These are phyloP conservation scores for Sturnira hondurensis DNA, from an alignment of 2,113 vertebrate genomes.

Conservation along the genomic window DNA sequence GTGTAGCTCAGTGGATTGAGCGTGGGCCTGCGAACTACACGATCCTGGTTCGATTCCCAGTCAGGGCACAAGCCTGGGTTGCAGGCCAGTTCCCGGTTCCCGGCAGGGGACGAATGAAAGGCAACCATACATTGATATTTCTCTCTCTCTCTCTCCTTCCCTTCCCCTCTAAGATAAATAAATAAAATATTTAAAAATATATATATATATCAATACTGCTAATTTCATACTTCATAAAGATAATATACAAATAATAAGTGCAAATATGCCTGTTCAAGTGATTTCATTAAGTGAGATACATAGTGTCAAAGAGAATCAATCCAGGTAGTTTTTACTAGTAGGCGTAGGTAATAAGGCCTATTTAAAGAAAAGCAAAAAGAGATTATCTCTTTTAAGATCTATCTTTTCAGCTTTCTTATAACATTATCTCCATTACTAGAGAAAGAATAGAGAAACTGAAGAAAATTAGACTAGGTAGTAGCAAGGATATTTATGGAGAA, in stretches of 20 bases:
- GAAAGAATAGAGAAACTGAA: background rate
- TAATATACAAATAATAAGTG: background rate
- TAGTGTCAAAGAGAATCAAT: background rate
- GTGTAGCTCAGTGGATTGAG: too few relatives aligned
- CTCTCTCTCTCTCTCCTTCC: too few relatives aligned
- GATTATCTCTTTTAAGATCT: background rate
- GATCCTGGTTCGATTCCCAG: too few relatives aligned
- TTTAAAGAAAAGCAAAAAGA: conserved; percentile 27
- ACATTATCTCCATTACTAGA: background rate
- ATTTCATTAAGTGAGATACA: background rate
- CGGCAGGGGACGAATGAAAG: too few relatives aligned
- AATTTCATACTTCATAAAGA: conserved; percentile 30
- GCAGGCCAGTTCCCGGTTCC: too few relatives aligned
- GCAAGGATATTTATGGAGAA: background rate
- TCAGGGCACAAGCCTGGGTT: too few relatives aligned
- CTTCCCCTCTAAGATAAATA: too few relatives aligned
- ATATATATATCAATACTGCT: background rate
- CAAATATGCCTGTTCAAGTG: background rate
- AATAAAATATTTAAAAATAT: too few relatives aligned
- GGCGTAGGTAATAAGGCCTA: background rate
- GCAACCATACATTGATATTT: too few relatives aligned
- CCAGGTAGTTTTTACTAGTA: background rate
- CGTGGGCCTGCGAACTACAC: too few relatives aligned
- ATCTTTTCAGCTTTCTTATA: conserved; percentile 16
- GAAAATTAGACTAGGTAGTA: background rate